Evolutionary conservation across 2,888 invertebrate genomes (phyloP), one percentile per base, ranked within the genome.

Genomic region (Diaprepes abbreviatus): DNA sequence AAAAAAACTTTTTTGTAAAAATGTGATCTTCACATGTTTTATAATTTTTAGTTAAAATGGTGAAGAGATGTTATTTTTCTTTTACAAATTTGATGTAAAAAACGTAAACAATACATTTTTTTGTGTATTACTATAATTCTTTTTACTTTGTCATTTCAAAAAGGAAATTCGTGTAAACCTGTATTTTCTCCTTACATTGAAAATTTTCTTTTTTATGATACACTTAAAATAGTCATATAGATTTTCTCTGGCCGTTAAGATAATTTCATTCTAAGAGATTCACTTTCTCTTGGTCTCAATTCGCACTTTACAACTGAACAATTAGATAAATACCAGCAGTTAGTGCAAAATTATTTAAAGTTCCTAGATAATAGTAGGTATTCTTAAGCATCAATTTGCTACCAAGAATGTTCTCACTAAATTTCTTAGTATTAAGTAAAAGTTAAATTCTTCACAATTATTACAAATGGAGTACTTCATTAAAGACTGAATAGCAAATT

Each of bases 211-310:
- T 48, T 48, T 24, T 24, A 24, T 48, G 12, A 48, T 24, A n/a
- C 10, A 45, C n/a, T 45, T 3, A 14, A 36, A 36, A 3, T 38
- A 16, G 57, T 24, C 12, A 38, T 52, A 35, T 48, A 33, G 16
- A 57, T 65, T 65, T 57, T 65, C 65, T 57, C 65, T 35, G 40
- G 21, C 43, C 24, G n/a, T n/a, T 17, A 24, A 43, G 31, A 31
- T 45, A 59, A 59, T 59, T 58, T 48, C 33, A 66, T 66, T 66
- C 50, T 21, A 36, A 58, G 38, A 57, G 45, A 58, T 58, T 45
- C 38, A 58, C 65, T 66, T 66, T 66, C 65, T 66, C 65, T 66
- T 57, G 57, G 45, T 54, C 63, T 43, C 9, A 52, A 63, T 54
- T 62, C 19, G 17, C 48, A 62, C 21, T 35, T 17, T 50, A 12